Evolutionary conservation across 2,797 vertebrate species (phyloP).

Genomic region (Sebastes kiyomatsui): DNA sequence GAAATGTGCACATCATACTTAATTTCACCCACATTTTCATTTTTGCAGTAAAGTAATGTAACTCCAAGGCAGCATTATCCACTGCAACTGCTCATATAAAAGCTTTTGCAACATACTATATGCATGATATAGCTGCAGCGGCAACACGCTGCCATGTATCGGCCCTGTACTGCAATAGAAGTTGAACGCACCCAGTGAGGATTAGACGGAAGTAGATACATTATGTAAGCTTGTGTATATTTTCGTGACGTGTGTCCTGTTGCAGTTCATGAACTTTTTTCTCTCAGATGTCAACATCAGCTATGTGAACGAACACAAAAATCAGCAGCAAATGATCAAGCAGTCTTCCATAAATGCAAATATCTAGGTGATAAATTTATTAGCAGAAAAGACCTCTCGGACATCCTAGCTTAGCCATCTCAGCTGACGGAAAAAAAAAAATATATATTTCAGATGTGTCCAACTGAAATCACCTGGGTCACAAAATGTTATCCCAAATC

Average conservation of each 20-base stretch:
- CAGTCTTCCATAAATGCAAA: conserved; percentile 69
- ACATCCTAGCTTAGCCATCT: conserved; percentile 5
- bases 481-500: conserved; percentile 22
- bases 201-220: neutral
- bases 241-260: conserved; percentile 5
- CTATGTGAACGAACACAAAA: conserved; percentile 3
- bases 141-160: neutral
- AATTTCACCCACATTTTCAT: neutral
- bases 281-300: conserved; percentile 21
- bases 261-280: neutral
- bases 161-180: neutral
- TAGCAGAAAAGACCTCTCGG: conserved; percentile 1
- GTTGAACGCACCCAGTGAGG: neutral
- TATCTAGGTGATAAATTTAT: conserved; percentile 13
- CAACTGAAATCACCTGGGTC: conserved; percentile 18
- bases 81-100: neutral
- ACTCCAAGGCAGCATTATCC: no score
- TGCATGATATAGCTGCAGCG: neutral
- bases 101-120: neutral
- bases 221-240: neutral
- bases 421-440: neutral
- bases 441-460: conserved; percentile 8
- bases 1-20: neutral
- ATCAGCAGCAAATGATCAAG: conserved; percentile 38
- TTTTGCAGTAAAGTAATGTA: neutral